These are phyloP conservation scores for Oceanodroma leucorhoa DNA, from an alignment of 2,797 vertebrate genomes.

Conservation along the genomic window DNA sequence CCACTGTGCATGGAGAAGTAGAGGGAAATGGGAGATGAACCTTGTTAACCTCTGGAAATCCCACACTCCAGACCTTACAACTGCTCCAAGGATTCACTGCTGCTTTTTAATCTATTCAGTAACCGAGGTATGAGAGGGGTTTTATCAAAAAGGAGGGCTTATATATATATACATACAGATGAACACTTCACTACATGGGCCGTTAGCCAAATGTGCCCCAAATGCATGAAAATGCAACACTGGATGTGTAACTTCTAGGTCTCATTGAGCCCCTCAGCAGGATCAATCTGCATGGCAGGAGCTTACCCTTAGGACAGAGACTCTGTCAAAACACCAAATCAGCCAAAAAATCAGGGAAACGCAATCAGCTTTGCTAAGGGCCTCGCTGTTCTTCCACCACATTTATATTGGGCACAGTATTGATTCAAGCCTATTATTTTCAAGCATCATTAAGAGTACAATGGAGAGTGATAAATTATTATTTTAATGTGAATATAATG, in stretches of 20 bases:
- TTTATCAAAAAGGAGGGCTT: background rate
- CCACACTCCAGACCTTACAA: background rate
- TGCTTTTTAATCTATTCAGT: background rate
- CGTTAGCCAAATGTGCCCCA: background rate
- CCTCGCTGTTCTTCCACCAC: background rate
- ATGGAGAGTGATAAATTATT: constrained; percentile 13
- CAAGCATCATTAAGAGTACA: constrained; percentile 36
- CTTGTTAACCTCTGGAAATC: background rate
- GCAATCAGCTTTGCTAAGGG: background rate
- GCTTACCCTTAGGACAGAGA: background rate
- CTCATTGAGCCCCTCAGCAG: background rate
- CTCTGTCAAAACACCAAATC: background rate
- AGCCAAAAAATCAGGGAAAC: background rate
- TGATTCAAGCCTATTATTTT: constrained; percentile 37
- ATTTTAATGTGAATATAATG: constrained; percentile 49
- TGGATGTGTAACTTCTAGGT: background rate
- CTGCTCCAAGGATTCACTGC: background rate
- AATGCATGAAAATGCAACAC: background rate
- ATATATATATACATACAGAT: fast-evolving
- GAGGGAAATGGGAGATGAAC: background rate
- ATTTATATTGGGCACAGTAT: background rate
- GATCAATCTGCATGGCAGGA: background rate
- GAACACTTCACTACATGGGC: background rate
- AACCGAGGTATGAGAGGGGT: background rate
- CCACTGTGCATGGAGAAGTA: background rate